Evolutionary conservation across 2,888 invertebrate species (phyloP), one percentile per base, ranked within the genome.

Genomic region (Drosophila mimetica): DNA sequence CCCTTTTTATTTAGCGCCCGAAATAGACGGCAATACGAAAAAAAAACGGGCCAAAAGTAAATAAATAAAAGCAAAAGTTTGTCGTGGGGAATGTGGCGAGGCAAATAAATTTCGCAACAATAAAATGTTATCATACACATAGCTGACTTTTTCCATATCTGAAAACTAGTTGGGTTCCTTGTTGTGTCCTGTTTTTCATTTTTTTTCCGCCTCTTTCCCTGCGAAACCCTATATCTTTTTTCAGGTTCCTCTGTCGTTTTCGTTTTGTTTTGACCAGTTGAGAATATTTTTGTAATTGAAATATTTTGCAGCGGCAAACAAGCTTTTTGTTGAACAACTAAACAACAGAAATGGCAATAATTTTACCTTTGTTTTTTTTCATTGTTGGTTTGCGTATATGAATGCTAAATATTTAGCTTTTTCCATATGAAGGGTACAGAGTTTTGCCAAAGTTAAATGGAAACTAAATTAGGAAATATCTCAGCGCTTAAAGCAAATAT

Each of bases 71-170:
- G 76, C 42, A 66, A 39, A 78, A 57, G 36, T 64, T 36, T 36
- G 64, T 55, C 64, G 58, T 52, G 52, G 59, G 41, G 30, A 58
- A 79, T 76, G 74, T 41, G 28, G 48, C 55, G 20, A 59, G 61
- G 36, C 57, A 51, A 70, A 77, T 63, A 84, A 70, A 85, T 78
- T 81, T 79, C 53, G 51, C 54, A 78, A 81, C 87, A 83, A 87
- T 87, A 83, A 83, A 87, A 85, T 84, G 75, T 71, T 76, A 84
- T 78, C 74, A 75, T 75, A 64, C 59, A 67, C 53, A 61, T 61
- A 65, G 28, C 64, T 50, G 54, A 51, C 59, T 65, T 65, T 72
- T 58, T 30, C 53, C 55, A 48, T 55, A 67, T 37, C 64, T 72
- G 57, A 53, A 52, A 77, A 64, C 51, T 52, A 44, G 65, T 57